These are phyloP conservation scores for Onthophagus sagittarius DNA, from an alignment of 2,888 invertebrate species.

Conservation along the genomic window DNA sequence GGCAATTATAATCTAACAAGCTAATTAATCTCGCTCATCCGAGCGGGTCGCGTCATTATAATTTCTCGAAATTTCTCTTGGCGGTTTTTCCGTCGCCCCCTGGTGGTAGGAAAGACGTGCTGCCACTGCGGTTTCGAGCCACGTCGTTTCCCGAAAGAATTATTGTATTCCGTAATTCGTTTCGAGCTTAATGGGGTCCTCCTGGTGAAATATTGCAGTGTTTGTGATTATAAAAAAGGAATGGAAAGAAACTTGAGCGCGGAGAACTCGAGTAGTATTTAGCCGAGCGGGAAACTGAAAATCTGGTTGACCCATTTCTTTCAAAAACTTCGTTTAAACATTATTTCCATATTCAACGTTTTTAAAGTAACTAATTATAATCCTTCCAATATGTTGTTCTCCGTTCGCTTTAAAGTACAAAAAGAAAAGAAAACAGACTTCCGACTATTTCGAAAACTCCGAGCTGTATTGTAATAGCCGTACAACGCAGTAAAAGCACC, in stretches of 20 bases:
- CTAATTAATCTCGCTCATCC: neutral
- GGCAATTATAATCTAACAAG: neutral
- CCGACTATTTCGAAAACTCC: neutral
- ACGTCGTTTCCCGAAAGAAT: neutral
- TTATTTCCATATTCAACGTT: neutral
- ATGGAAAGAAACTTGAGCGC: neutral
- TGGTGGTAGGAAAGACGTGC: neutral
- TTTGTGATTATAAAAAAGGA: neutral
- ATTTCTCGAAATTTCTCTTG: neutral
- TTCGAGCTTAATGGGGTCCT: neutral
- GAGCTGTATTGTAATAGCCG: neutral
- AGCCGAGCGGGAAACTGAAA: neutral
- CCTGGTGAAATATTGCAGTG: neutral
- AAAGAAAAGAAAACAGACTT: neutral
- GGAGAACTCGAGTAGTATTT: neutral
- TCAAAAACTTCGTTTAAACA: neutral
- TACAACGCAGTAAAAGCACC: neutral
- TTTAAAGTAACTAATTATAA: neutral
- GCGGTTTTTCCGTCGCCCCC: neutral
- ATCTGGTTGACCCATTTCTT: neutral
- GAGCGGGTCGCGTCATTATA: neutral
- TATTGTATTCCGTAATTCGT: neutral
- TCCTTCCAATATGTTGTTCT: neutral
- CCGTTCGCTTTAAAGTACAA: neutral
- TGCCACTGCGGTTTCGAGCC: neutral